Evolutionary conservation across 2,113 vertebrate genomes (phyloP).

Genomic region (Chaenocephalus aceratus): DNA sequence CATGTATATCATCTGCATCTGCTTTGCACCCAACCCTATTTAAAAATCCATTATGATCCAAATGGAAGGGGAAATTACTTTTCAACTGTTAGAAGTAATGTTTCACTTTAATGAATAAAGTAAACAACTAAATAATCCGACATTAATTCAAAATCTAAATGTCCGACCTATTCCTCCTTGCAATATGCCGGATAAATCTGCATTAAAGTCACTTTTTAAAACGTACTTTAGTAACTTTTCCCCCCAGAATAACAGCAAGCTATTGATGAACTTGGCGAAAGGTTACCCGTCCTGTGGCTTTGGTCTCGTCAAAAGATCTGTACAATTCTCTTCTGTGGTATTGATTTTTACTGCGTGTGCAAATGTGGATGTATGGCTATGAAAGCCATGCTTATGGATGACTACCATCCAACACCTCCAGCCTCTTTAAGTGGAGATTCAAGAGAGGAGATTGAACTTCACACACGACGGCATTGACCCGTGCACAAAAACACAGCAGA

Average conservation of each 20-base stretch:
- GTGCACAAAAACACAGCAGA: conserved; percentile 23
- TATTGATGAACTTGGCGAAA: background rate
- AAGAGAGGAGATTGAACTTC: conserved; percentile 21
- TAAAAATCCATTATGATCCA: background rate
- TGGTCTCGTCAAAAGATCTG: conserved; percentile 11
- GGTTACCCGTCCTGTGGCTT: background rate
- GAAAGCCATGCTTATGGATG: conserved; percentile 36
- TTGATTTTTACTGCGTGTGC: conserved; percentile 31
- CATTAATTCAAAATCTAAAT: conserved; percentile 3
- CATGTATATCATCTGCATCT: background rate
- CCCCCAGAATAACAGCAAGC: background rate
- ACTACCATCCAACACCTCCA: conserved; percentile 40
- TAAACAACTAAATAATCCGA: background rate
- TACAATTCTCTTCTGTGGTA: conserved; percentile 22
- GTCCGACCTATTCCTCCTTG: background rate
- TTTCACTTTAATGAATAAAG: background rate
- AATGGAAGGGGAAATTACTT: background rate
- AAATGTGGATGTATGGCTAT: conserved; percentile 38
- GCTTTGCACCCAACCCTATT: background rate
- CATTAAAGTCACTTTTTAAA: background rate
- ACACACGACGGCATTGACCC: conserved; percentile 26
- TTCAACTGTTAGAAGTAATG: background rate
- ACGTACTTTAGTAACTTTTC: background rate
- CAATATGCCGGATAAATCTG: background rate
- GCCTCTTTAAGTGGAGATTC: conserved; percentile 28